Percentiles rank a stretch among this genome's conserved stretches.
phyloP scores from a whole-genome alignment of 2,888 invertebrate genomes.

The Drosophila formosana region DNA sequence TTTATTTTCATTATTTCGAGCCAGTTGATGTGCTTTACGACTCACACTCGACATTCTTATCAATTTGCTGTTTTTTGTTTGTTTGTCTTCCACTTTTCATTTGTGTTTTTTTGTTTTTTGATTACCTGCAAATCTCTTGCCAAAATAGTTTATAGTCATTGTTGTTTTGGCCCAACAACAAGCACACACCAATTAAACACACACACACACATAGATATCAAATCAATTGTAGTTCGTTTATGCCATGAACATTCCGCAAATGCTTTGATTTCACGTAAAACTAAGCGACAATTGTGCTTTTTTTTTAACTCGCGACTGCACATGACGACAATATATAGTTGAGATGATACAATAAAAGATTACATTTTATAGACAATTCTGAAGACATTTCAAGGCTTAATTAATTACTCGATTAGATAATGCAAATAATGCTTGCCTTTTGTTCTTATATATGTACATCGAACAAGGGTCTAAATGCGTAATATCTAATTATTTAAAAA shows the following conservation, averaged over 20 bases:
- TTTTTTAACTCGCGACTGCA: too few relatives aligned
- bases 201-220: slow-evolving; percentile 17
- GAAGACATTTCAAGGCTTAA: too few relatives aligned
- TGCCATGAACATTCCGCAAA: slow-evolving; percentile 16
- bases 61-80: slow-evolving; percentile 8
- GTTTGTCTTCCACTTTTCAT: neutral
- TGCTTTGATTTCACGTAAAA: neutral
- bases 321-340: too few relatives aligned
- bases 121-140: slow-evolving; percentile 29
- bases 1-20: slow-evolving; percentile 1
- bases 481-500: too few relatives aligned
- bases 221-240: slow-evolving; percentile 17
- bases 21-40: slow-evolving; percentile 12
- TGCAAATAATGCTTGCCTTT: too few relatives aligned
- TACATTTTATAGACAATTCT: too few relatives aligned
- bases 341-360: too few relatives aligned
- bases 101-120: slow-evolving; percentile 2
- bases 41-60: slow-evolving; percentile 30
- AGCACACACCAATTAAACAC: slow-evolving; percentile 12
- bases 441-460: too few relatives aligned
- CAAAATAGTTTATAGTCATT: slow-evolving; percentile 18
- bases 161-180: slow-evolving; percentile 22
- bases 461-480: too few relatives aligned
- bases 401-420: too few relatives aligned
- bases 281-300: neutral